Evolutionary conservation across 1,140 invertebrate species (phyloP).

Genomic region (Polypedilum pembai): DNA sequence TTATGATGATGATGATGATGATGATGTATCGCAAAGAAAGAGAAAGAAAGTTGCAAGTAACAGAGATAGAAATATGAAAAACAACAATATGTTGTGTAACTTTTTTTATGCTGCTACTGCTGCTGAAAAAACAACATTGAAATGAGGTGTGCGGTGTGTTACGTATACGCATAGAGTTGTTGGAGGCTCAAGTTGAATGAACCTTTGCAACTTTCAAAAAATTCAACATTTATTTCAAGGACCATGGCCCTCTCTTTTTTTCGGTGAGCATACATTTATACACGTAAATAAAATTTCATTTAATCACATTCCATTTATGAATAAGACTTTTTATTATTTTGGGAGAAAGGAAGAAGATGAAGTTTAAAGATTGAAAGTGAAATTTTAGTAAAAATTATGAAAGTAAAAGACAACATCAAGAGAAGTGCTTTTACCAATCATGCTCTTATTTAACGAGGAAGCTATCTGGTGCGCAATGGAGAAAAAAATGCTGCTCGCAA

Average conservation of each 20-base stretch:
- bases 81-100: conserved; percentile 6
- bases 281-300: background rate
- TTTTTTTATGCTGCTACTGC: conserved; percentile 10
- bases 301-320: too few relatives aligned
- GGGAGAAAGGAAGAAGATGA: conserved; percentile 16
- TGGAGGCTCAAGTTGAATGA: conserved; percentile 16
- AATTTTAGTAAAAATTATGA: conserved; percentile 11
- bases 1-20: conserved; percentile 3
- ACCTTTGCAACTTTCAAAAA: conserved; percentile 11
- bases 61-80: background rate
- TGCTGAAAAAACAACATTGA: conserved; percentile 11
- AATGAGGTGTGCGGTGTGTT: conserved; percentile 9
- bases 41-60: background rate
- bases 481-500: background rate
- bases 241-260: conserved; percentile 1
- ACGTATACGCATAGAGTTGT: conserved; percentile 3
- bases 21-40: background rate
- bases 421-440: background rate
- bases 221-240: conserved; percentile 18
- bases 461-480: conserved; percentile 13
- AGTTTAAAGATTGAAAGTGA: conserved; percentile 1
- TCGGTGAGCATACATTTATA: background rate
- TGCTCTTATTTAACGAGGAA: conserved; percentile 17
- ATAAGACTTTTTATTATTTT: background rate
- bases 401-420: background rate